A percentile compares a stretch with the other conserved stretches of the same genome.
phyloP scores from a whole-genome alignment of 2,113 vertebrate genomes.

The Syngnathus typhle region DNA sequence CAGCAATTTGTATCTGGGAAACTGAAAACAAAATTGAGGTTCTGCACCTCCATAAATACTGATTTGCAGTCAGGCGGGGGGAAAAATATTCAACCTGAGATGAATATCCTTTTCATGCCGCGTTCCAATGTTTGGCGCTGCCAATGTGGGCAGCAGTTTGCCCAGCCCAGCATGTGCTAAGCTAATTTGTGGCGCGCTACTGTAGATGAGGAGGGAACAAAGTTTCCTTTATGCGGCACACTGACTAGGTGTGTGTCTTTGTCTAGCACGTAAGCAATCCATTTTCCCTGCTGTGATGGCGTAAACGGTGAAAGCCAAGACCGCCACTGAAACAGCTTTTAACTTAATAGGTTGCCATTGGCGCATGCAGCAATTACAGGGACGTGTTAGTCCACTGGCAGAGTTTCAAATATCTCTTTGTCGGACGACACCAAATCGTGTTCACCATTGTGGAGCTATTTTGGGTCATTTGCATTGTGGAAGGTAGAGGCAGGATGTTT shows the following conservation, averaged over 20 bases:
- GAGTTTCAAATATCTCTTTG: background rate
- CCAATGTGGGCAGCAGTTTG: background rate
- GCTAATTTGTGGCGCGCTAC: background rate
- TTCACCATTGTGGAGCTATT: no score
- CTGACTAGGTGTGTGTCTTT: background rate
- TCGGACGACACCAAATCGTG: no score
- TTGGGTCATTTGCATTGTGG: no score
- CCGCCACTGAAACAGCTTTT: background rate
- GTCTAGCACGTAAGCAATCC: background rate
- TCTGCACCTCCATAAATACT: conserved; percentile 18
- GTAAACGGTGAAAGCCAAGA: background rate
- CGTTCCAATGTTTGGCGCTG: background rate
- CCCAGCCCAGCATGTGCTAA: background rate
- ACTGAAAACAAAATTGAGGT: conserved; percentile 48
- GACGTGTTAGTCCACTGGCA: background rate
- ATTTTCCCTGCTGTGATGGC: conserved; percentile 3
- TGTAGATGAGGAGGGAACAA: background rate
- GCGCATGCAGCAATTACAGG: background rate
- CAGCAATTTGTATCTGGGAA: conserved; percentile 32
- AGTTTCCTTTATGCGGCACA: background rate
- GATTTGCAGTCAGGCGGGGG: conserved; percentile 7
- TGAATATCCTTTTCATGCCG: conserved; percentile 17
- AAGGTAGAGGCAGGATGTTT: no score
- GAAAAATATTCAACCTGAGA: background rate
- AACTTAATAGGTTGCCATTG: conserved; percentile 1